phyloP scores from a whole-genome alignment of 2,888 invertebrate genomes.

The Heliconius cydno region DNA sequence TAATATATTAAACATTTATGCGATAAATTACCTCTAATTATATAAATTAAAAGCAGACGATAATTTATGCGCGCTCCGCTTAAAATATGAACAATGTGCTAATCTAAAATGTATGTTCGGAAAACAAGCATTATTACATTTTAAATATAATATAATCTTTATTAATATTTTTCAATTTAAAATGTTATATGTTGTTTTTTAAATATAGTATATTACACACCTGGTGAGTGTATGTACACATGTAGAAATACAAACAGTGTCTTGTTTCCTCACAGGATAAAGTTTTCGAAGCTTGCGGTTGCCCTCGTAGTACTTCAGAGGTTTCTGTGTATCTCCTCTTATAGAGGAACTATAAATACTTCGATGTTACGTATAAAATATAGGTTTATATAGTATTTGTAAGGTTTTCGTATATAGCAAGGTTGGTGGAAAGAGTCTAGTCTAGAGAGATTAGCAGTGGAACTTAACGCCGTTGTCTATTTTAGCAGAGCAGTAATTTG shows the following conservation, averaged over 20 bases:
- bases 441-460: no score
- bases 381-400: not conserved
- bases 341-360: not conserved
- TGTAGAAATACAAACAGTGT: slow-evolving; percentile 23
- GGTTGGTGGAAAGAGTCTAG: no score
- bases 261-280: slow-evolving; percentile 36
- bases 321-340: slow-evolving; percentile 26
- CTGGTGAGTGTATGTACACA: not conserved
- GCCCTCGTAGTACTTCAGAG: slow-evolving; percentile 35
- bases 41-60: no score
- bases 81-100: no score
- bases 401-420: no score
- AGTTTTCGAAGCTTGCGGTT: slow-evolving; percentile 40
- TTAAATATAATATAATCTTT: no score
- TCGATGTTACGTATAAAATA: not conserved
- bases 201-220: no score
- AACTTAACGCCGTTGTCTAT: not conserved
- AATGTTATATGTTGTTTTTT: not conserved
- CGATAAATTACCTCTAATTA: no score
- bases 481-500: not conserved
- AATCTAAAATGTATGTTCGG: no score
- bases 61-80: no score
- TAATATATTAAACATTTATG: no score
- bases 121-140: no score
- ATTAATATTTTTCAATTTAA: not conserved